Evolutionary conservation across 1,140 invertebrate genomes (phyloP), one percentile per base, ranked within the genome.

Genomic region (Amyelois transitella): DNA sequence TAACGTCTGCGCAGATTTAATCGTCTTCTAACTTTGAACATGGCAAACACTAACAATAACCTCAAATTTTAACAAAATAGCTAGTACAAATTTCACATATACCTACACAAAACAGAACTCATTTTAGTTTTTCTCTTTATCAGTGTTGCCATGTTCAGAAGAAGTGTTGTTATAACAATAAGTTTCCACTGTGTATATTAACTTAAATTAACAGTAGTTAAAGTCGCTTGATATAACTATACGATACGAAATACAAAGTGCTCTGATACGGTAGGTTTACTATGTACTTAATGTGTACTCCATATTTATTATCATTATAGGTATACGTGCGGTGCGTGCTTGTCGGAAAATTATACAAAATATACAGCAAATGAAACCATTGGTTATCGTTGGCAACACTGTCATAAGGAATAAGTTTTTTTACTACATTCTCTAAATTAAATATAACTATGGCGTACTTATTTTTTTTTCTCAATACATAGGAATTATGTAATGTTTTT

Each of bases 201-300:
- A 52, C 19, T 51, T 45, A 54, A 28, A 64, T 62, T 62, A 66
- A 66, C 66, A 65, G 66, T 71, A 73, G 69, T 54, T 48, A 66
- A 43, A 32, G 71, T 20, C 63, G 80, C 80, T 81, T 81, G 63
- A 63, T 55, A 52, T 60, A 60, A 72, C 68, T 49, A 62, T 66
- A 67, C n/a, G n/a, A 72, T 21, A 48, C n/a, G 12, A 21, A 20
- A 48, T 48, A 59, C 56, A 66, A 78, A 77, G 73, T 77, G 70
- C 71, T 75, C 68, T 75, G 69, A 70, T 63, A 64, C 55, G 63
- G 67, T 69, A 68, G 56, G 63, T 58, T 66, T 68, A 57, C 48
- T 68, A 62, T 71, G 74, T 82, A 84, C 77, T 84, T 82, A 81
- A 78, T 62, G 48, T 79, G 72, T 81, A 81, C 71, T 76, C 77